These are phyloP conservation scores for Sturnira hondurensis DNA, from an alignment of 2,113 vertebrate genomes.

Conservation along the genomic window DNA sequence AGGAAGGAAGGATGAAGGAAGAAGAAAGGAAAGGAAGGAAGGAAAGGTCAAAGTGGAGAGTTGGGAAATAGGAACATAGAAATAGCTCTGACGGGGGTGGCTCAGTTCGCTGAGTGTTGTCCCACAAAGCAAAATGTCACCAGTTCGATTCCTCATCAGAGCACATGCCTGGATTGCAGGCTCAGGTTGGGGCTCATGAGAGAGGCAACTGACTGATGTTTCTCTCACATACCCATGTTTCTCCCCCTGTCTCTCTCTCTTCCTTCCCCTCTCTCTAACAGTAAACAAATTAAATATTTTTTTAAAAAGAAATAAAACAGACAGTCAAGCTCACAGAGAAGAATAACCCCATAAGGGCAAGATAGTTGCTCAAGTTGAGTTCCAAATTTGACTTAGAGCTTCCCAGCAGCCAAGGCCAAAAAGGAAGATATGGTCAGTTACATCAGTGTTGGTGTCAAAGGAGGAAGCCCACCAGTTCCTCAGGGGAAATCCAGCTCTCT, in stretches of 20 bases:
- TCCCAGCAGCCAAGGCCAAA: slow-evolving; percentile 38
- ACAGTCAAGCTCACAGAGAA: neutral
- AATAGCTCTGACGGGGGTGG: neutral
- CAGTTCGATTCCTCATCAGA: no score
- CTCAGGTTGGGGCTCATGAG: no score
- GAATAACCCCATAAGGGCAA: neutral
- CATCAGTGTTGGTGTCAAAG: neutral
- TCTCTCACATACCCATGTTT: no score
- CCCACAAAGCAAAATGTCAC: no score
- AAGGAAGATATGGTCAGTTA: neutral
- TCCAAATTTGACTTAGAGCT: slow-evolving; percentile 20
- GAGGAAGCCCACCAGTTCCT: neutral
- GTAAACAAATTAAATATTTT: no score
- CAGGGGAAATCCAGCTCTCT: neutral
- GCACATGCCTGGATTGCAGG: no score
- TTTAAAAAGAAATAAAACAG: neutral
- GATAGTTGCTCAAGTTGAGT: neutral
- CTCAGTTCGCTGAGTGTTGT: no score
- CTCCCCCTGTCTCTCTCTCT: no score
- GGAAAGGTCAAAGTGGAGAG: neutral
- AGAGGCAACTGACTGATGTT: no score
- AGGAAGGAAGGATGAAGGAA: neutral
- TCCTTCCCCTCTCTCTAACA: no score
- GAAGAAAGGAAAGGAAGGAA: no score
- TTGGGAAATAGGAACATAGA: neutral